Evolutionary conservation across 2,888 invertebrate species (phyloP).

Genomic region (Tipula unca): DNA sequence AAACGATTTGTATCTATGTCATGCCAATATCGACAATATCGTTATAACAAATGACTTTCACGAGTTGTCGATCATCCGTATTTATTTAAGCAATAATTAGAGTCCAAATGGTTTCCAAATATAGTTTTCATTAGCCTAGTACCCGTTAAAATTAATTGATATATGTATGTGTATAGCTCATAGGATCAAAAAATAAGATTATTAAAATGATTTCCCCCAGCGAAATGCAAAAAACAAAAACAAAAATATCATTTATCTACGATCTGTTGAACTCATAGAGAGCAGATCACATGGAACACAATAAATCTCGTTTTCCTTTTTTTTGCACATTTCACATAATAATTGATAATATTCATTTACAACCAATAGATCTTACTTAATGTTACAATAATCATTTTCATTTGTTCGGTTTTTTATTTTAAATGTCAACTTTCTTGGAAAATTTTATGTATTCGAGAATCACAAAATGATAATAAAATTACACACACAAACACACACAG

Average conservation of each 20-base stretch:
- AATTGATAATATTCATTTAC: slow-evolving; percentile 14
- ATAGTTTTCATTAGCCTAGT: not conserved
- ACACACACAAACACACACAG: not conserved
- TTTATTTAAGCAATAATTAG: no score
- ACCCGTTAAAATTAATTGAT: not conserved
- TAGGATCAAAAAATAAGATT: not conserved
- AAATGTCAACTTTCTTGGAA: not conserved
- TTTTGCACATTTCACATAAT: not conserved
- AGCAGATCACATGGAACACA: not conserved
- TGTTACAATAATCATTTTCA: not conserved
- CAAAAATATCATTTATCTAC: not conserved
- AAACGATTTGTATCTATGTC: no score
- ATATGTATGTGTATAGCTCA: not conserved
- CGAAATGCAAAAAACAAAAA: not conserved
- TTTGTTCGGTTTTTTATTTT: not conserved
- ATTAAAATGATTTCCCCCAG: not conserved
- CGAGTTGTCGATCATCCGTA: no score
- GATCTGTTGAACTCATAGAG: not conserved
- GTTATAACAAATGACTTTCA: no score
- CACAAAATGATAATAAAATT: not conserved
- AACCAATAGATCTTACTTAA: not conserved
- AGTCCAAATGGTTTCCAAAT: not conserved
- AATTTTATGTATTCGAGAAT: not conserved
- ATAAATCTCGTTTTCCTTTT: not conserved
- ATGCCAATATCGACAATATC: no score